Base-by-base conservation (phyloP, 2,888 invertebrate species). In the Mylabris sibirica region DNA sequence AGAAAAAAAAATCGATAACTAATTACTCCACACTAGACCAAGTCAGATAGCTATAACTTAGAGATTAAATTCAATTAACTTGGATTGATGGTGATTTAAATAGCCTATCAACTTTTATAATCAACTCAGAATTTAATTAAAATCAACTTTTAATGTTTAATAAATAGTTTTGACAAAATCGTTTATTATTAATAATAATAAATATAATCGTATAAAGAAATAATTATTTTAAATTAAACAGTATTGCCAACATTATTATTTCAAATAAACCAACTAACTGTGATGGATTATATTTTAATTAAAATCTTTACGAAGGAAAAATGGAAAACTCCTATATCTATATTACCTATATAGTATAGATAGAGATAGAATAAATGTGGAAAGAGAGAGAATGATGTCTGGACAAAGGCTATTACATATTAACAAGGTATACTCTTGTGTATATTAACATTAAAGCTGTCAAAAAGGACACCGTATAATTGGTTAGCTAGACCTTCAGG, bases 401-500 rank as follows among this genome's bases (percentile, higher is more conserved):
- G 78, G 77, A 78, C 78, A 81, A 83, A 83, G 81, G 82, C 83
- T 81, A 84, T 84, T 84, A 84, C 84, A 84, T 83, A 84, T 84
- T 84, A 84, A 85, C 84, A 84, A 84, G 84, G 83, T 83, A 30
- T 30, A 83, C 83, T 84, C 82, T 83, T 81, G 83, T 82, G 83
- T 83, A 82, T 82, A 84, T 85, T 85, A 84, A 84, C 84, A 84
- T 84, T 84, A 84, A 84, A 84, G 78, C 84, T 84, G 85, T 84
- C 85, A 85, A 83, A 83, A 82, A 81, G 83, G 83, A 84, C 84
- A 84, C 84, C 81, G 83, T 82, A 84, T 85, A 85, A 84, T 85
- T 85, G 84, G 85, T 84, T 84, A 81, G 83, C 81, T 80, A 80
- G 80, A 80, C 82, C 80, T 82, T 79, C 81, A 81, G 83, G 84